phyloP scores from a whole-genome alignment of 2,113 vertebrate species.

The Muntiacus muntjak region DNA sequence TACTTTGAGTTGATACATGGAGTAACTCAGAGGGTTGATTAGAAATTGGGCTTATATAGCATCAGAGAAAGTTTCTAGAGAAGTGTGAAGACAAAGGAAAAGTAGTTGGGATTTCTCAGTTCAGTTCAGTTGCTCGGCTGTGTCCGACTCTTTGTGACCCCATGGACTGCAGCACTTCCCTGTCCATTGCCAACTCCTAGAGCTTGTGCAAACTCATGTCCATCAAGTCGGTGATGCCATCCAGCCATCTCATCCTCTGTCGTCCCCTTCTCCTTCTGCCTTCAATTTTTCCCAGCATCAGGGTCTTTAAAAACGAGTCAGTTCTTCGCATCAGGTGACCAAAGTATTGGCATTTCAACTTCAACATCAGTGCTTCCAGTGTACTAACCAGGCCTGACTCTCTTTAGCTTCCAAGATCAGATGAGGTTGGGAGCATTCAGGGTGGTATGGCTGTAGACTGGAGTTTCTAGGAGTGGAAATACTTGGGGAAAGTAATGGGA shows the following conservation, averaged over 20 bases:
- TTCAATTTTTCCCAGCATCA: background rate
- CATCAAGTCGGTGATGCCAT: background rate
- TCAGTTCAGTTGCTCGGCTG: background rate
- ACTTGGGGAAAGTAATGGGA: background rate
- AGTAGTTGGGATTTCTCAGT: background rate
- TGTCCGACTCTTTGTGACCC: background rate
- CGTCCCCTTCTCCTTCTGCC: background rate
- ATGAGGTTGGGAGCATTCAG: background rate
- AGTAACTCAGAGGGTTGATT: background rate
- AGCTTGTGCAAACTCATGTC: background rate
- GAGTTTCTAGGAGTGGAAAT: background rate
- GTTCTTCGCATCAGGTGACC: background rate
- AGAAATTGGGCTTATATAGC: background rate
- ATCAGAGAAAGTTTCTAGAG: background rate
- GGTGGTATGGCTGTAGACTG: background rate
- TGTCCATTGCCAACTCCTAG: background rate
- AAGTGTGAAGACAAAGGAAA: background rate
- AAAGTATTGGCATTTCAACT: background rate
- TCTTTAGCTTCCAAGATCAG: background rate
- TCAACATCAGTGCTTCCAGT: background rate
- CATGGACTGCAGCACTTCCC: background rate
- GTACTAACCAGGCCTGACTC: background rate
- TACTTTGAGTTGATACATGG: no score
- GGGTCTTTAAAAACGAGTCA: background rate
- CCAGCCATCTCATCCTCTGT: background rate